phyloP scores from a whole-genome alignment of 2,797 vertebrate species.

The Rhadinocentrus ornatus region DNA sequence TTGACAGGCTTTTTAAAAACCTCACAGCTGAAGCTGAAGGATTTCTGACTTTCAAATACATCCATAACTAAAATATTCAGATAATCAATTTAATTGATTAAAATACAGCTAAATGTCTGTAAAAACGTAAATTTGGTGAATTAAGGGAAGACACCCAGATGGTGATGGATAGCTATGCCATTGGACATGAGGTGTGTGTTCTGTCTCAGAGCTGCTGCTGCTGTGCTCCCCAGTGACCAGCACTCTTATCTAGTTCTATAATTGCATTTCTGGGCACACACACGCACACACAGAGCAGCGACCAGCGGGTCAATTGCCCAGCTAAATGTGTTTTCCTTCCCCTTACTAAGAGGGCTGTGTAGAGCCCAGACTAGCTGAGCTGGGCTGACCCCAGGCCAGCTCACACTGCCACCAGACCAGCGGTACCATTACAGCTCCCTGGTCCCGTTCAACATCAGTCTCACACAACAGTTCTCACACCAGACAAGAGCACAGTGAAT shows the following conservation, averaged over 20 bases:
- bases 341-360: constrained; percentile 54
- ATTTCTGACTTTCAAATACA: no score
- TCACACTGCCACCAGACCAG: constrained; percentile 40
- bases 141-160: constrained; percentile 11
- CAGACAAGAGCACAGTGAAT: constrained; percentile 42
- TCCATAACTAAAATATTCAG: not conserved
- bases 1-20: no score
- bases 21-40: no score
- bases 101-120: not conserved
- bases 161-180: constrained; percentile 25
- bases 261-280: constrained; percentile 86
- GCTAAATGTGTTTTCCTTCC: constrained; percentile 84
- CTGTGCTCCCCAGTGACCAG: constrained; percentile 81
- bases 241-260: constrained; percentile 88
- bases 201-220: constrained; percentile 56
- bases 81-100: not conserved
- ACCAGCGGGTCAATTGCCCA: constrained; percentile 77
- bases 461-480: constrained; percentile 23
- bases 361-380: constrained; percentile 50
- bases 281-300: constrained; percentile 40
- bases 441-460: constrained; percentile 35
- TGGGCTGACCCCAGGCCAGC: constrained; percentile 46
- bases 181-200: constrained; percentile 43
- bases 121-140: not conserved
- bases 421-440: constrained; percentile 57